Base-by-base conservation (phyloP, 2,797 vertebrate genomes). In the Sebastes elongatus region DNA sequence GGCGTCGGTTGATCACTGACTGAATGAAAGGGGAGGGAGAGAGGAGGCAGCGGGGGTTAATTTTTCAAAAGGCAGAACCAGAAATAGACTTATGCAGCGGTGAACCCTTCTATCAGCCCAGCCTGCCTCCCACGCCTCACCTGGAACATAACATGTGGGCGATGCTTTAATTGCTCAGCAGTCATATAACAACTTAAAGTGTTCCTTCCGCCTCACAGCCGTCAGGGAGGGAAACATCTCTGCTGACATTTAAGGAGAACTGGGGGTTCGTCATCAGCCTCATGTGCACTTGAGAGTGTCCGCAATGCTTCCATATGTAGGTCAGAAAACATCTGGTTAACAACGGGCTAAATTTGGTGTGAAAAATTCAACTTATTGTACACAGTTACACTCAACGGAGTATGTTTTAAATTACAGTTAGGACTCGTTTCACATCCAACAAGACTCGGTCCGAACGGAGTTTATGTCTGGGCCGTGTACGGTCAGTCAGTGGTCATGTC, bases 91-190 rank as follows among this genome's bases (percentile, higher is more conserved):
- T 87, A 81, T 2, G 68, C 82, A 93, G 86, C 65, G 1, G 4
- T 46, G 38, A 80, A 63, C 30, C 74, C 63, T 69, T 38, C 57
- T 49, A 6, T 59, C 70, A 52, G 81, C 73, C 74, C 76, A 11
- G 74, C 73, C 67, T 11, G 14, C 80, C 81, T 82, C 90, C 88
- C 8, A 88, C 83, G 79, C 59, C 75, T 90, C 86, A 89, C 87
- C 89, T 87, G 86, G 69, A 88, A 66, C 65, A 72, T 23, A 33
- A 63, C 70, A 70, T 23, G 89, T 87, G 84, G 90, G 84, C 80
- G 81, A 78, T 1, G 49, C 65, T 42, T 42, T 86, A 84, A 89
- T 86, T 85, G 68, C 81, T 67, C 73, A 25, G 73, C 62, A 62
- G 62, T 77, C 76, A 74, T 33, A 27, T 68, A 86, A 82, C 79